Percentiles rank a stretch among this genome's conserved stretches.
Evolutionary conservation across 2,113 vertebrate species (phyloP).

Genomic region (Mustela nigripes): DNA sequence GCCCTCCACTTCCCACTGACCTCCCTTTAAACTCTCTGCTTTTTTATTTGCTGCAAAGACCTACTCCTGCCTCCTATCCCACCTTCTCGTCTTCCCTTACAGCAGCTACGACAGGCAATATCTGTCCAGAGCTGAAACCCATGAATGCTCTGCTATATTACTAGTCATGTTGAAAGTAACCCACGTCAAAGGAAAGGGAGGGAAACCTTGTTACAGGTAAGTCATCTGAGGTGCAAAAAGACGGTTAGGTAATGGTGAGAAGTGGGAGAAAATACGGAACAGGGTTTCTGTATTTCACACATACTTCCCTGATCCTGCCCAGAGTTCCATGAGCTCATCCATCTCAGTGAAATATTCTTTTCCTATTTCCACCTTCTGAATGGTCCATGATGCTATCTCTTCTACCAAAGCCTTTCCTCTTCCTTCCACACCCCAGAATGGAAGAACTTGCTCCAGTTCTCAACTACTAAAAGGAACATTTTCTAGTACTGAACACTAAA

Average conservation of each 20-base stretch:
- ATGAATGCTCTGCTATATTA: neutral
- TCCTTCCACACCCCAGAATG: no score
- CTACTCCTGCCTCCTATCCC: neutral
- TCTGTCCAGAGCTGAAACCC: neutral
- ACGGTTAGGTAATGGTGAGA: neutral
- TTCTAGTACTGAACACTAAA: neutral
- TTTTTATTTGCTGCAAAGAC: neutral
- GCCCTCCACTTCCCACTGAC: no score
- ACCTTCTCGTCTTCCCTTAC: neutral
- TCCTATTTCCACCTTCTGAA: neutral
- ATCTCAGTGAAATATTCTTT: neutral
- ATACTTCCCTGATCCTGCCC: neutral
- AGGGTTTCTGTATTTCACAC: neutral
- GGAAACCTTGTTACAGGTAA: neutral
- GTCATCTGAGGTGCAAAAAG: neutral
- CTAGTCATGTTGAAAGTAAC: neutral
- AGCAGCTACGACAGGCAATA: neutral
- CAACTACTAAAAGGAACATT: neutral
- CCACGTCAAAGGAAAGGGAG: neutral
- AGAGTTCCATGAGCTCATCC: neutral
- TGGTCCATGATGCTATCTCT: neutral
- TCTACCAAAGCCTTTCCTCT: neutral
- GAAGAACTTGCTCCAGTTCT: neutral
- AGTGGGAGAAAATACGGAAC: neutral
- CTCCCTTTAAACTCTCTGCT: conserved; percentile 19